Percentiles rank a stretch among this genome's conserved stretches.
These are phyloP conservation scores for Hyperoplus immaculatus DNA, from an alignment of 2,797 vertebrate species.

Conservation along the genomic window DNA sequence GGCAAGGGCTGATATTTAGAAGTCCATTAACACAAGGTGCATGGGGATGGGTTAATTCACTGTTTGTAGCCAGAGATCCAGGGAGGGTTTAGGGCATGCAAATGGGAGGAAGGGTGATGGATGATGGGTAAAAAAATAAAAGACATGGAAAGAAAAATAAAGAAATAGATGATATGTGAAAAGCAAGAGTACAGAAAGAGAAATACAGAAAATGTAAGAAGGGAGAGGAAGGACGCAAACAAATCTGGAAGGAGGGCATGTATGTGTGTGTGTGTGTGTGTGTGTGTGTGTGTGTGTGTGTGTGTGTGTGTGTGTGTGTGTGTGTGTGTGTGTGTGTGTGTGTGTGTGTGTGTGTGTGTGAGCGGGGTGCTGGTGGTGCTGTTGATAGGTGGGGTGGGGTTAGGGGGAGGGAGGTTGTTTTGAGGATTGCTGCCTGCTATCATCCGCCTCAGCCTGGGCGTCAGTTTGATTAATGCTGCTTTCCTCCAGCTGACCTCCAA, in stretches of 20 bases:
- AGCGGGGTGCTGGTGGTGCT: slow-evolving; percentile 17
- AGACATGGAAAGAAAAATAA: slow-evolving; percentile 14
- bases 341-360: slow-evolving; percentile 15
- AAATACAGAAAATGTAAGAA: slow-evolving; percentile 12
- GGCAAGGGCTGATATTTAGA: slow-evolving; percentile 83
- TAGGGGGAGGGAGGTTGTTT: slow-evolving; percentile 54
- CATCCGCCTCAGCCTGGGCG: slow-evolving; percentile 74
- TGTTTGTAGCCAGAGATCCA: slow-evolving; percentile 69
- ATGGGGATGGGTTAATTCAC: slow-evolving; percentile 80
- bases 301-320: too few relatives aligned
- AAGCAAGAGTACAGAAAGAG: slow-evolving; percentile 10
- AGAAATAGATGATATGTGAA: slow-evolving; percentile 16
- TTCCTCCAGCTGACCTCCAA: slow-evolving; percentile 83
- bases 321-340: slow-evolving; percentile 2
- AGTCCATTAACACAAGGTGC: slow-evolving; percentile 81
- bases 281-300: too few relatives aligned
- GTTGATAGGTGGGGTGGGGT: slow-evolving; percentile 33
- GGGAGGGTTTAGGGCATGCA: slow-evolving; percentile 55
- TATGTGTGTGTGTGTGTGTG: slow-evolving; percentile 7
- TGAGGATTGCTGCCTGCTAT: slow-evolving; percentile 75
- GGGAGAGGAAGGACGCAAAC: slow-evolving; percentile 43
- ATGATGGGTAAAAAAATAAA: slow-evolving; percentile 9
- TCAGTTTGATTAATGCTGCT: slow-evolving; percentile 84
- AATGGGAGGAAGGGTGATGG: slow-evolving; percentile 40
- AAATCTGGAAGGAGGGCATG: slow-evolving; percentile 23